These are phyloP conservation scores for Octodon degus DNA, from an alignment of 2,113 vertebrate species.

Conservation along the genomic window DNA sequence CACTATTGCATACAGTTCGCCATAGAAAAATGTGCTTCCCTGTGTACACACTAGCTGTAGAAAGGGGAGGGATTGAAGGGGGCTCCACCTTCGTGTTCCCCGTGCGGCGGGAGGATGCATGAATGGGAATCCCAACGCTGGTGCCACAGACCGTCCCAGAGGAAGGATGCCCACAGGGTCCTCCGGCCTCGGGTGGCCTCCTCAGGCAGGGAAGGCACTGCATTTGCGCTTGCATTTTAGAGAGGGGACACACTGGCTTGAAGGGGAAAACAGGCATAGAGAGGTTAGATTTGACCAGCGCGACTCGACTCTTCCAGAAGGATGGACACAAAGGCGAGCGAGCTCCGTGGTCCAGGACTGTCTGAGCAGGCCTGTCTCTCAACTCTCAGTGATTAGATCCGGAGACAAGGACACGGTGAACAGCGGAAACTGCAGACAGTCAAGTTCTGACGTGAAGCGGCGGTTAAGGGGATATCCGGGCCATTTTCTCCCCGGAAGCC, in stretches of 20 bases:
- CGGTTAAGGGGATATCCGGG: background rate
- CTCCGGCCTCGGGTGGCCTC: background rate
- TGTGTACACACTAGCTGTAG: background rate
- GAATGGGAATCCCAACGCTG: background rate
- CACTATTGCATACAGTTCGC: background rate
- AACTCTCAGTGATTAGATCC: background rate
- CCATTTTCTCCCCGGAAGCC: background rate
- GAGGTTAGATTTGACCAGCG: background rate
- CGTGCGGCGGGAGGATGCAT: background rate
- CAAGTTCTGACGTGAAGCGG: background rate
- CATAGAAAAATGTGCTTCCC: background rate
- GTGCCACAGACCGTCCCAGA: background rate
- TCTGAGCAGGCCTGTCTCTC: background rate
- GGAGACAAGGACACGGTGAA: background rate
- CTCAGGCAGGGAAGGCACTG: background rate
- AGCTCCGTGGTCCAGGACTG: background rate
- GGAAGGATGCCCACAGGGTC: background rate
- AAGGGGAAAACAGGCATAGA: background rate
- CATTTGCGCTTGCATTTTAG: background rate
- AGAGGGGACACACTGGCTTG: background rate
- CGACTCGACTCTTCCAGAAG: background rate
- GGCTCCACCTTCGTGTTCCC: background rate
- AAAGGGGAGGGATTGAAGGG: background rate
- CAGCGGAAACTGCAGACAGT: background rate
- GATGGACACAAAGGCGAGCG: background rate